These are phyloP conservation scores for Gephyroberyx darwinii DNA, from an alignment of 2,797 vertebrate species.

Conservation along the genomic window DNA sequence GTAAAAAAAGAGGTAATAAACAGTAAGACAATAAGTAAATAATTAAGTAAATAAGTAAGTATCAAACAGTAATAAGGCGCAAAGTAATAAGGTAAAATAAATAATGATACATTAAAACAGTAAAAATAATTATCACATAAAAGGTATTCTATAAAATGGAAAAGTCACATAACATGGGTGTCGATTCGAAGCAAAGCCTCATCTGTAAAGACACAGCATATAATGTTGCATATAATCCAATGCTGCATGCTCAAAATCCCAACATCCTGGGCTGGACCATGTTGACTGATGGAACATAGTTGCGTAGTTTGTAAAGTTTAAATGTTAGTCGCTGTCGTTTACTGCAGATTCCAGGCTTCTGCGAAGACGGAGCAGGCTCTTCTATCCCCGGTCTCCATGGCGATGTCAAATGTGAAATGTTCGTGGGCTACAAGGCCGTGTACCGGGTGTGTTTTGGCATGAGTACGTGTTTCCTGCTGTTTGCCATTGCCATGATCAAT, in stretches of 20 bases:
- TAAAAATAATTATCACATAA: no score
- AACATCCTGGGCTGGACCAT: background rate
- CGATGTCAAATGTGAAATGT: conserved; percentile 84
- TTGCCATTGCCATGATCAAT: conserved; percentile 86
- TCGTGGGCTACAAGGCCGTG: conserved; percentile 93
- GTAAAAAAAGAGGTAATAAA: no score
- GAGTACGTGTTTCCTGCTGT: conserved; percentile 88
- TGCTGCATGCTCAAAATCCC: background rate
- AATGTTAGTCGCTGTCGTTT: conserved; percentile 13
- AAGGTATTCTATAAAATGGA: no score
- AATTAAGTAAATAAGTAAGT: no score
- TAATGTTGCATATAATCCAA: background rate
- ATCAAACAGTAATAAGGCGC: no score
- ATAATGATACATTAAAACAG: no score
- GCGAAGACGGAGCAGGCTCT: conserved; percentile 83
- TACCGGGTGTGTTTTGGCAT: conserved; percentile 93
- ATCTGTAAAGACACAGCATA: background rate
- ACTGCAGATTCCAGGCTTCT: conserved; percentile 91
- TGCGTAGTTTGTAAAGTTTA: background rate
- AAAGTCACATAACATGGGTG: no score
- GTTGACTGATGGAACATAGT: background rate
- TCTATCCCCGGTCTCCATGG: conserved; percentile 65
- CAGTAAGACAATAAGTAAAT: no score
- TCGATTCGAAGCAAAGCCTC: background rate
- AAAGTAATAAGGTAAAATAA: no score